Conservation (phyloP, 2,888 invertebrate genomes). For the Orthosia gothica region DNA sequence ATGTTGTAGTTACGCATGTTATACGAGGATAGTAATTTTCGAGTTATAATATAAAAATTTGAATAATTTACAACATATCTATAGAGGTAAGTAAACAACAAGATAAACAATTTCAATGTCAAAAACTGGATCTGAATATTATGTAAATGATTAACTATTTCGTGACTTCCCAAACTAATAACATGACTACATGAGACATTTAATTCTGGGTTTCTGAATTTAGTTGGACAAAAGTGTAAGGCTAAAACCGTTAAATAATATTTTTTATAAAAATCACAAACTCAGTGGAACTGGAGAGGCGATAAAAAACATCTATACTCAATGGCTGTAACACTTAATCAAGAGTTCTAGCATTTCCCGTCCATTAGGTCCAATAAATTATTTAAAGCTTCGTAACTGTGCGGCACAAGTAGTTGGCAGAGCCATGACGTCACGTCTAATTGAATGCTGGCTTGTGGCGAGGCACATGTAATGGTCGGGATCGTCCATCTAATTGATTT, state of each 20-base stretch:
- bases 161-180: not conserved
- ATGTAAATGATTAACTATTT: constrained; percentile 1
- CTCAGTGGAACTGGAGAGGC: not conserved
- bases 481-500: constrained; percentile 34
- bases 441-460: constrained; percentile 27
- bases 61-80: not conserved
- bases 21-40: not conserved
- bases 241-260: not conserved
- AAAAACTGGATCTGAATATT: not conserved
- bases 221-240: not conserved
- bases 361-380: constrained; percentile 8
- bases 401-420: not conserved
- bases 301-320: not conserved
- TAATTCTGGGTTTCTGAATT: not conserved
- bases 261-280: not conserved
- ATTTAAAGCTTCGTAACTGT: constrained; percentile 8
- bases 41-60: constrained; percentile 6
- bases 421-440: constrained; percentile 32
- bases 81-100: constrained; percentile 9
- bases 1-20: not conserved
- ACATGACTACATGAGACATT: not conserved
- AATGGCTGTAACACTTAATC: constrained; percentile 2
- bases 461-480: not conserved
- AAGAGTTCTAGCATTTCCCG: not conserved
- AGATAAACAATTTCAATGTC: constrained; percentile 11